Percentiles rank a stretch among this genome's conserved stretches.
Conservation (phyloP, 2,113 vertebrate species). For the Hipposideros armiger region DNA sequence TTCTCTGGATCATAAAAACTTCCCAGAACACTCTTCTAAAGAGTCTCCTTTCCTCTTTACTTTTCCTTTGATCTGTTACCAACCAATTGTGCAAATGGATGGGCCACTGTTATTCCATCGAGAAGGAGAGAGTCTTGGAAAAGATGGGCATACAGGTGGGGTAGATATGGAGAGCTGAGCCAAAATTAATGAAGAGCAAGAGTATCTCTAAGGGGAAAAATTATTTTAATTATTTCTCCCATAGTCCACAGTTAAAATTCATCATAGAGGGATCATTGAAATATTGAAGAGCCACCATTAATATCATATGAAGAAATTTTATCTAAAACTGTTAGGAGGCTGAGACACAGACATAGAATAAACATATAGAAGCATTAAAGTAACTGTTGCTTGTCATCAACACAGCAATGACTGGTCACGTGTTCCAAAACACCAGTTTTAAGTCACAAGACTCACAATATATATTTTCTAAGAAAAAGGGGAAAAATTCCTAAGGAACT, state of each 20-base stretch:
- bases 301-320: neutral
- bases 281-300: neutral
- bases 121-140: neutral
- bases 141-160: neutral
- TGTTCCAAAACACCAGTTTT: neutral
- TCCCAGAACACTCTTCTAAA: conserved; percentile 14
- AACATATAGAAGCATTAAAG: neutral
- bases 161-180: neutral
- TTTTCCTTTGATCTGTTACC: neutral
- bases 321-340: neutral
- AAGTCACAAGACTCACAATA: neutral
- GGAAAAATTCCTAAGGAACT: neutral
- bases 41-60: neutral
- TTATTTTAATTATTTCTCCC: neutral
- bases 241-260: neutral
- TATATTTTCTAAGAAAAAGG: neutral
- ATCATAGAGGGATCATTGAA: neutral
- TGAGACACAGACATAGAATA: neutral
- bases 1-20: neutral
- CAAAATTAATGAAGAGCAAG: neutral
- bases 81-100: neutral
- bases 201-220: neutral
- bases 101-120: neutral
- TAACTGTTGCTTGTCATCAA: neutral
- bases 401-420: neutral